Conservation (phyloP, 2,888 invertebrate species). For the Agonopterix arenella region DNA sequence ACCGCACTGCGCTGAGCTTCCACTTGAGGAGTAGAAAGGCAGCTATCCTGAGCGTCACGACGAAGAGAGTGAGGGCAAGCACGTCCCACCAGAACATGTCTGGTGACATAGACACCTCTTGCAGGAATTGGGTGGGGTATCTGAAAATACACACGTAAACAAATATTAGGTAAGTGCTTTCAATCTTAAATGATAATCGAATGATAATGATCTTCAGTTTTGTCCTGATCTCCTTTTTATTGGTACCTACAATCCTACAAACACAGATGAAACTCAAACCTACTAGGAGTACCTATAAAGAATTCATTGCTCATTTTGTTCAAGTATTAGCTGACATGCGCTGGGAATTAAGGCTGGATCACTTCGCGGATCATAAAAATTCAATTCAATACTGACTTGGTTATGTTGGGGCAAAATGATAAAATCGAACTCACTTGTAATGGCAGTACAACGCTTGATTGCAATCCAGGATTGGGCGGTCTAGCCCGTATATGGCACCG, state of each 20-base stretch:
- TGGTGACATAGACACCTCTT: slow-evolving; percentile 86
- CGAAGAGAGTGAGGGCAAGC: slow-evolving; percentile 81
- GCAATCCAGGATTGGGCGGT: slow-evolving; percentile 86
- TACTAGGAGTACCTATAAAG: too few species aligned
- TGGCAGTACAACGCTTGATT: slow-evolving; percentile 86
- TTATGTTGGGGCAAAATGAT: not conserved
- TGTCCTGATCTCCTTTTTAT: too few species aligned
- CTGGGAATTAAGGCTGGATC: too few species aligned
- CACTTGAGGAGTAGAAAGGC: slow-evolving; percentile 87
- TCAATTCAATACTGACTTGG: too few species aligned
- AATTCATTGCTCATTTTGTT: too few species aligned
- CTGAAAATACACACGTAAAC: slow-evolving; percentile 37
- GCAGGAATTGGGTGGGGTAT: slow-evolving; percentile 87
- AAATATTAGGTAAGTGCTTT: too few species aligned
- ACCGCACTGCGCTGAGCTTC: slow-evolving; percentile 83
- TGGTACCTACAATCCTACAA: too few species aligned
- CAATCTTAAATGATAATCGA: too few species aligned
- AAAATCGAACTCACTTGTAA: slow-evolving; percentile 74
- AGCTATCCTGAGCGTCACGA: slow-evolving; percentile 79
- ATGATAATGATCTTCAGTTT: too few species aligned
- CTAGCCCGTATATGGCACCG: slow-evolving; percentile 88
- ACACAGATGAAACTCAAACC: too few species aligned
- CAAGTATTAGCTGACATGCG: too few species aligned
- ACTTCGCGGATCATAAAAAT: too few species aligned
- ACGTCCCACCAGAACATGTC: slow-evolving; percentile 92